A percentile compares a stretch with the other conserved stretches of the same genome.
phyloP scores from a whole-genome alignment of 2,888 invertebrate genomes.

The Chloroclysta siterata region DNA sequence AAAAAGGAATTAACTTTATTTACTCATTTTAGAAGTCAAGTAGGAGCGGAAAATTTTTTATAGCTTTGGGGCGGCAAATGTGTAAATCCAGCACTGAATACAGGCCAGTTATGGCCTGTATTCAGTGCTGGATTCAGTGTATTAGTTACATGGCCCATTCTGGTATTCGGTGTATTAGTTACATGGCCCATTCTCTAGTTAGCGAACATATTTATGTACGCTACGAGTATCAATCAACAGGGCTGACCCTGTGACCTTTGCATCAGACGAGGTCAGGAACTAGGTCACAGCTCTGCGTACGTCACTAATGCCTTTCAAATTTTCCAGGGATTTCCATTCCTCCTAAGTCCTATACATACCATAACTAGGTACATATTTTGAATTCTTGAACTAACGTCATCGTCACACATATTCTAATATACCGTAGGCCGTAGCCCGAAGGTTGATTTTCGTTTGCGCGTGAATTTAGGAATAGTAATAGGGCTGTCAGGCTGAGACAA shows the following conservation, averaged over 20 bases:
- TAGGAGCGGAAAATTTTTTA: too few species aligned
- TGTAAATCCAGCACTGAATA: too few species aligned
- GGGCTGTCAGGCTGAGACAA: conserved; percentile 14
- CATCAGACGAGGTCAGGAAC: conserved; percentile 12
- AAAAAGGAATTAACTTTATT: too few species aligned
- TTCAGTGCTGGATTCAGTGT: too few species aligned
- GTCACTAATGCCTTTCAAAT: conserved; percentile 9
- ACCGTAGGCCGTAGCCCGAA: background rate
- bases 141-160: too few species aligned
- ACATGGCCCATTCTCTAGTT: too few species aligned
- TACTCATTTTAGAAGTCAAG: too few species aligned
- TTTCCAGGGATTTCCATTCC: conserved; percentile 11
- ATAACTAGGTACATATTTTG: background rate
- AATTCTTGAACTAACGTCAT: background rate
- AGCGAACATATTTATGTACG: background rate
- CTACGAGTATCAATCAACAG: conserved; percentile 7
- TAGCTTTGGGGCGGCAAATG: too few species aligned
- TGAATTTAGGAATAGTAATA: conserved; percentile 4
- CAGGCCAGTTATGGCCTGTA: too few species aligned
- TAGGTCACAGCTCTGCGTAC: conserved; percentile 13
- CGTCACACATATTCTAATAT: background rate
- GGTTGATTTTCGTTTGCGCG: background rate
- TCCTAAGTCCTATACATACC: background rate
- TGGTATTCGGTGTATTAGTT: too few species aligned
- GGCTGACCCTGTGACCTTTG: conserved; percentile 21